phyloP scores from a whole-genome alignment of 2,888 invertebrate genomes.

The Sipha maydis region DNA sequence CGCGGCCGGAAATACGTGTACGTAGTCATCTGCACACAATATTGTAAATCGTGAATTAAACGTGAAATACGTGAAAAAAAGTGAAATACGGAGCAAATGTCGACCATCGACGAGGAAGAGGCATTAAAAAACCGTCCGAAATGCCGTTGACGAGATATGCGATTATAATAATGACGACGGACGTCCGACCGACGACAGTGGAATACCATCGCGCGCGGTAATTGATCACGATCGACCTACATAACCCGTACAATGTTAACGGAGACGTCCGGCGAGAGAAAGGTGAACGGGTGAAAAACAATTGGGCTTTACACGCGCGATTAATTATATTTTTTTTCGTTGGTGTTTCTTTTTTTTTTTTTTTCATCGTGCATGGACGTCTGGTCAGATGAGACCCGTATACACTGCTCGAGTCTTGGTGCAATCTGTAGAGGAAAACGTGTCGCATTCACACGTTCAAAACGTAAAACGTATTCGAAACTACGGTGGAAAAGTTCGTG shows the following conservation, averaged over 20 bases:
- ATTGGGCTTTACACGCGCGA: background rate
- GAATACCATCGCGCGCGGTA: background rate
- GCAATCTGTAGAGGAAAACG: background rate
- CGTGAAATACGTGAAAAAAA: too few relatives aligned
- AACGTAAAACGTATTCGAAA: too few relatives aligned
- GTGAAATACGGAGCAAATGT: background rate
- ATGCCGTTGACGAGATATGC: background rate
- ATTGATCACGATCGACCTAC: constrained; percentile 46
- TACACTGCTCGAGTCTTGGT: background rate
- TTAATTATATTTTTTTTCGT: background rate
- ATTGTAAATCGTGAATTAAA: background rate
- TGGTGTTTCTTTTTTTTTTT: too few relatives aligned
- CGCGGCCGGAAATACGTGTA: too few relatives aligned
- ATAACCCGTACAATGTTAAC: background rate
- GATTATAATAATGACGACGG: background rate
- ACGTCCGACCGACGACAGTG: background rate
- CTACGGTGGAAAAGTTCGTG: too few relatives aligned
- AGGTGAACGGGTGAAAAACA: background rate
- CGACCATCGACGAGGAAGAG: background rate
- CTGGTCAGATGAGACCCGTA: background rate
- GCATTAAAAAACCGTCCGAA: background rate
- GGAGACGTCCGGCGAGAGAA: constrained; percentile 28
- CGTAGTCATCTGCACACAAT: background rate
- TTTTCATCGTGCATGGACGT: too few relatives aligned
- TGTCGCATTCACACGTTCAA: background rate